A percentile compares a stretch with the other conserved stretches of the same genome.
Conservation (phyloP, 2,888 invertebrate species). For the Hofmannophila pseudospretella region DNA sequence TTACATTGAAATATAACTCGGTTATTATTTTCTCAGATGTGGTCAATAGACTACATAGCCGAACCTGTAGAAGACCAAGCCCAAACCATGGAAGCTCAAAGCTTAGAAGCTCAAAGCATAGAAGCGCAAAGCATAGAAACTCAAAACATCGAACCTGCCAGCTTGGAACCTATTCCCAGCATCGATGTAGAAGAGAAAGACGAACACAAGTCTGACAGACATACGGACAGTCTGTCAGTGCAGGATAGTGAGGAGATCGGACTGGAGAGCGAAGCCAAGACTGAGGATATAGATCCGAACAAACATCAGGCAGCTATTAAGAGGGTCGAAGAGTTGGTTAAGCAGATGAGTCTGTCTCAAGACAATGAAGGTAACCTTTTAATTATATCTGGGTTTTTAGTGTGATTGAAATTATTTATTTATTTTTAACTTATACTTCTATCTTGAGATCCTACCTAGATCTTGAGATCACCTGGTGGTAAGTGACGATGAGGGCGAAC, state of each 20-base stretch:
- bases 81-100: conserved; percentile 58
- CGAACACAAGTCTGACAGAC: conserved; percentile 21
- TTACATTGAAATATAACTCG: no score
- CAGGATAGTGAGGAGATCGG: conserved; percentile 48
- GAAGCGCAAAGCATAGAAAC: conserved; percentile 64
- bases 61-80: conserved; percentile 64
- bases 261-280: conserved; percentile 36
- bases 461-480: no score
- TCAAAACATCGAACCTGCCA: conserved; percentile 24
- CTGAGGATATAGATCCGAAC: conserved; percentile 43
- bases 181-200: conserved; percentile 41
- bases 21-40: conserved; percentile 87
- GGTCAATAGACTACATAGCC: conserved; percentile 94
- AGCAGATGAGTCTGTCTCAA: conserved; percentile 88
- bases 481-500: no score
- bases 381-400: no score
- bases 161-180: conserved; percentile 40
- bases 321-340: conserved; percentile 82
- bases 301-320: conserved; percentile 73
- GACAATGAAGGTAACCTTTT: conserved; percentile 74
- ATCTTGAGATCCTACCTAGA: no score
- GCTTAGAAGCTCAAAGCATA: conserved; percentile 23
- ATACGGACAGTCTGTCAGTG: conserved; percentile 18
- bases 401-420: no score
- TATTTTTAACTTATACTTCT: no score